These are phyloP conservation scores for Crocodylus rhombifer DNA, from an alignment of 2,797 vertebrate genomes.

Conservation along the genomic window DNA sequence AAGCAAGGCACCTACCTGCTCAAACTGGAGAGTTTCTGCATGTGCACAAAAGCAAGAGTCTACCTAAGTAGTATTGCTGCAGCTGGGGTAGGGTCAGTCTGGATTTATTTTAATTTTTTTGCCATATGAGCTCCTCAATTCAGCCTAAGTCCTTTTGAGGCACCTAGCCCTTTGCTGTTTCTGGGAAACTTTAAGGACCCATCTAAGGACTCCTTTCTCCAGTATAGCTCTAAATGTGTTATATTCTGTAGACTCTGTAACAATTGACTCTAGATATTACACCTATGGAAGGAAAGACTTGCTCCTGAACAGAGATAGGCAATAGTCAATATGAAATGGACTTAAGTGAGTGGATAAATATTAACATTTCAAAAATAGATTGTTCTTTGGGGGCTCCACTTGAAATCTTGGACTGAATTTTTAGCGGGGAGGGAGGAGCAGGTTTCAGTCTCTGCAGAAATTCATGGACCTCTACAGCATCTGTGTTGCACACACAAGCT, in stretches of 20 bases:
- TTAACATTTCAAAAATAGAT: not conserved
- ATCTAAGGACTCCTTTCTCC: too few relatives aligned
- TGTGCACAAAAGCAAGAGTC: too few relatives aligned
- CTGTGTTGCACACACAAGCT: not conserved
- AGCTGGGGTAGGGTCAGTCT: too few relatives aligned
- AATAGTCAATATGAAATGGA: not conserved
- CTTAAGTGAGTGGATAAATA: not conserved
- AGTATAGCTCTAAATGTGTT: too few relatives aligned
- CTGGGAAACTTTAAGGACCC: too few relatives aligned
- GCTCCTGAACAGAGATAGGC: not conserved
- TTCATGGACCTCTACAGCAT: not conserved
- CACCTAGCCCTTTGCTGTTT: too few relatives aligned
- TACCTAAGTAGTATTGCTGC: too few relatives aligned
- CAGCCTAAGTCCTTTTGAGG: too few relatives aligned
- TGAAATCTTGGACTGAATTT: not conserved
- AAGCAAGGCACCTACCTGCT: too few relatives aligned
- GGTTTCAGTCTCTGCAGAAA: not conserved
- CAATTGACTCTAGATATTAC: not conserved
- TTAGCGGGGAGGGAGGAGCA: not conserved
- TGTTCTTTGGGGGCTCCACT: not conserved
- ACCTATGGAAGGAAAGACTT: not conserved
- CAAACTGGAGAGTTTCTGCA: too few relatives aligned
- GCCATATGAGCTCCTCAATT: too few relatives aligned
- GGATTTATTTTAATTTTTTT: too few relatives aligned
- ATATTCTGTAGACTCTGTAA: not conserved